phyloP scores from a whole-genome alignment of 2,797 vertebrate genomes.

The Myiothlypis coronata region DNA sequence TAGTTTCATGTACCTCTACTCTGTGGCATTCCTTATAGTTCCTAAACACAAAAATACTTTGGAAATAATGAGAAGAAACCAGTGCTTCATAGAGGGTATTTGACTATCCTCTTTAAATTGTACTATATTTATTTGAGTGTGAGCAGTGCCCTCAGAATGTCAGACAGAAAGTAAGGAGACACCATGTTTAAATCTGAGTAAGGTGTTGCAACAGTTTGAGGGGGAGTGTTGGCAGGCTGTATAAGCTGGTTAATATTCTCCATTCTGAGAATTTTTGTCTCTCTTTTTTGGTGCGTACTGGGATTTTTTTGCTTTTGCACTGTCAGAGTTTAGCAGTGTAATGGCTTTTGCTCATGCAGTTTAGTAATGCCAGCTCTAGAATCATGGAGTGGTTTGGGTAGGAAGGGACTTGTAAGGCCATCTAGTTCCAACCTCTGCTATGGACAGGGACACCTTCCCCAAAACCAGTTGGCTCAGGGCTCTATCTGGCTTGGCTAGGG shows the following conservation, averaged over 20 bases:
- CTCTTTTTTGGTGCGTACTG: not conserved
- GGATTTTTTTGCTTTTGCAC: accelerated
- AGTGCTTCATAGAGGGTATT: not conserved
- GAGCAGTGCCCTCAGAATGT: not conserved
- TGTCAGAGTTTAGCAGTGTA: not conserved
- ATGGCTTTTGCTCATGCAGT: not conserved
- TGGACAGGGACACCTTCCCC: not conserved
- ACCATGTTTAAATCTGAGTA: not conserved
- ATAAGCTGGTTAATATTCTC: not conserved
- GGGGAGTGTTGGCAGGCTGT: not conserved
- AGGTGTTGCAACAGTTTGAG: not conserved
- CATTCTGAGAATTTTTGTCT: not conserved
- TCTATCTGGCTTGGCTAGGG: no score
- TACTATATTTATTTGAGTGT: not conserved
- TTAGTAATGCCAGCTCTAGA: not conserved
- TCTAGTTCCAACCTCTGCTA: not conserved
- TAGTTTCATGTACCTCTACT: not conserved
- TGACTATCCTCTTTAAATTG: not conserved
- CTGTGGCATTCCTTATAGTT: not conserved
- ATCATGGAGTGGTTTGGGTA: not conserved
- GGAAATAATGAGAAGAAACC: not conserved
- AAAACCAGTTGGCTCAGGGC: not conserved
- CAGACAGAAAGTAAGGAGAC: not conserved
- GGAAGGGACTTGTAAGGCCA: not conserved
- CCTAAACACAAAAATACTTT: not conserved